Percentiles rank a stretch among this genome's conserved stretches.
Evolutionary conservation across 2,113 vertebrate species (phyloP).

Genomic region (Fregata magnificens): DNA sequence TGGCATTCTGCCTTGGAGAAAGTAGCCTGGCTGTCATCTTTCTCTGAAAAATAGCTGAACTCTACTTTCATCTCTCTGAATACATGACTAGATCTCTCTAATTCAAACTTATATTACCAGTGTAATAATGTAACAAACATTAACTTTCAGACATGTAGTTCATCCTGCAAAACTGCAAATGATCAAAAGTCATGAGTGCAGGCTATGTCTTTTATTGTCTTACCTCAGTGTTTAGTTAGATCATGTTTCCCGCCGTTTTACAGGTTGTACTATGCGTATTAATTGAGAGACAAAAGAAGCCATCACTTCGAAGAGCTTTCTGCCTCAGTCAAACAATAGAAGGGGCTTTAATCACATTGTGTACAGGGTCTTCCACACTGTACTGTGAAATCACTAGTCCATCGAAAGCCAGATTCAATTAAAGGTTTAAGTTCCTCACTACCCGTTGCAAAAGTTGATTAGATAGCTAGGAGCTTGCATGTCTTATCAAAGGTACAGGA

Average conservation of each 20-base stretch:
- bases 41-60: not conserved
- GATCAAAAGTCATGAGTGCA: not conserved
- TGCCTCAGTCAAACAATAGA: not conserved
- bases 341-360: not conserved
- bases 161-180: not conserved
- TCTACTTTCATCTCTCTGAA: not conserved
- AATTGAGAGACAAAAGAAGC: not conserved
- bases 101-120: not conserved
- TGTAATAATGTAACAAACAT: not conserved
- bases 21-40: not conserved
- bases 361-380: not conserved
- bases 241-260: not conserved
- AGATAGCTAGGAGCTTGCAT: not conserved
- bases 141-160: not conserved
- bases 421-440: not conserved
- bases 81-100: not conserved
- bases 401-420: not conserved
- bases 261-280: not conserved
- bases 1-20: not conserved
- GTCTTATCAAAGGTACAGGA: not conserved
- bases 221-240: not conserved
- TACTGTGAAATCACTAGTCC: not conserved
- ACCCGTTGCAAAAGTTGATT: not conserved
- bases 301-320: not conserved
- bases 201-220: not conserved